A percentile compares a stretch with the other conserved stretches of the same genome.
phyloP scores from a whole-genome alignment of 2,113 vertebrate species.

The Syngnathus floridae region DNA sequence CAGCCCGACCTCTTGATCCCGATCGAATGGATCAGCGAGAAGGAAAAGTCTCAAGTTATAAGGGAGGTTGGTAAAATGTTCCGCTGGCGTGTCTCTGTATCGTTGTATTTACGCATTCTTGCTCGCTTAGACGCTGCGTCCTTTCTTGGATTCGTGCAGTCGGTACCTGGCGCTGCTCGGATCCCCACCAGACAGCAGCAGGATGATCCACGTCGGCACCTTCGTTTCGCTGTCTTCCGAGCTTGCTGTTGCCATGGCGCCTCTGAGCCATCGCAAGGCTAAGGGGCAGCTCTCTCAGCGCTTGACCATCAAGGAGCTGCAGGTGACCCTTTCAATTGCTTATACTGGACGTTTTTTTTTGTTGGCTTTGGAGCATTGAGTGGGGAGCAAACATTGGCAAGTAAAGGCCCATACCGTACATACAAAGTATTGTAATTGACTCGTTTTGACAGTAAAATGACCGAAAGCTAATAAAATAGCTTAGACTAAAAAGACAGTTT shows the following conservation, averaged over 20 bases:
- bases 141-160: slow-evolving; percentile 70
- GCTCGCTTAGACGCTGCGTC: slow-evolving; percentile 52
- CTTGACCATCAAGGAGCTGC: slow-evolving; percentile 76
- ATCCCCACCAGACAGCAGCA: slow-evolving; percentile 24
- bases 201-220: slow-evolving; percentile 53
- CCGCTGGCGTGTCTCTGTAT: neutral
- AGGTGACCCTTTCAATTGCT: slow-evolving; percentile 61
- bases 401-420: too few relatives aligned
- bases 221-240: slow-evolving; percentile 79
- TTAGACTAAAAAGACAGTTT: too few relatives aligned
- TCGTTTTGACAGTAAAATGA: too few relatives aligned
- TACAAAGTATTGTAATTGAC: too few relatives aligned
- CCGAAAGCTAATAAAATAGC: too few relatives aligned
- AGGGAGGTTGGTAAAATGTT: slow-evolving; percentile 59
- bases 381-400: too few relatives aligned
- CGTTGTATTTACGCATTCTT: slow-evolving; percentile 1
- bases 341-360: too few relatives aligned
- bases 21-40: slow-evolving; percentile 69
- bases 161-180: slow-evolving; percentile 73
- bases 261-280: slow-evolving; percentile 62
- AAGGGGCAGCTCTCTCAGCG: slow-evolving; percentile 70
- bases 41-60: slow-evolving; percentile 60
- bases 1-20: slow-evolving; percentile 84
- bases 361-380: too few relatives aligned
- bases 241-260: slow-evolving; percentile 69